Conservation (phyloP, 2,888 invertebrate genomes). For the Andrena trimmerana region DNA sequence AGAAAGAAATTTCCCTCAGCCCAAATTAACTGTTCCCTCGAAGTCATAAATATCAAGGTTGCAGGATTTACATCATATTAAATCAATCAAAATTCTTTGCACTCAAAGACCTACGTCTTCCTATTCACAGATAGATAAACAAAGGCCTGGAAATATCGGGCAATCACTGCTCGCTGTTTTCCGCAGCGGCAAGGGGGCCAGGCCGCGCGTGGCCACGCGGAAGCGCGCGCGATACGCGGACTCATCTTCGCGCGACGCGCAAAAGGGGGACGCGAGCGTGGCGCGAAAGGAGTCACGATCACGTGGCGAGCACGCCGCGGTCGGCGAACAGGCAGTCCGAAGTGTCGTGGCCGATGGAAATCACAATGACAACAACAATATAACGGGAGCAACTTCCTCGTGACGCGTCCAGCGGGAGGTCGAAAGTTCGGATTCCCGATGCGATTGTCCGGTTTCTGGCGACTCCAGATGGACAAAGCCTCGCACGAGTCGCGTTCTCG, state of each 20-base stretch:
- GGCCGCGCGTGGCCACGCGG: neutral
- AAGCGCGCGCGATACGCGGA: neutral
- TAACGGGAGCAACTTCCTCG: conserved; percentile 18
- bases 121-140: too few relatives aligned
- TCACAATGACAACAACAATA: conserved; percentile 50
- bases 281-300: conserved; percentile 58
- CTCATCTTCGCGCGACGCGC: conserved; percentile 11
- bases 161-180: too few relatives aligned
- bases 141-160: too few relatives aligned
- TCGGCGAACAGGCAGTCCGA: conserved; percentile 20
- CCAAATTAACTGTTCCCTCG: too few relatives aligned
- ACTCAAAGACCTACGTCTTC: too few relatives aligned
- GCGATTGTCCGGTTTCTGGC: conserved; percentile 36
- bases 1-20: too few relatives aligned
- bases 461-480: conserved; percentile 19
- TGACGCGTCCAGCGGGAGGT: conserved; percentile 32
- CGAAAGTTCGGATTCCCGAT: conserved; percentile 46
- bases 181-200: too few relatives aligned
- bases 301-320: conserved; percentile 55
- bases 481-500: conserved; percentile 31
- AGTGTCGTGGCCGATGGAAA: conserved; percentile 44
- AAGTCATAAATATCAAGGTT: too few relatives aligned
- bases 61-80: too few relatives aligned
- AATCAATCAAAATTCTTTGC: too few relatives aligned
- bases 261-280: neutral